Conservation (phyloP, 2,888 invertebrate genomes). For the Orchestes rusci region DNA sequence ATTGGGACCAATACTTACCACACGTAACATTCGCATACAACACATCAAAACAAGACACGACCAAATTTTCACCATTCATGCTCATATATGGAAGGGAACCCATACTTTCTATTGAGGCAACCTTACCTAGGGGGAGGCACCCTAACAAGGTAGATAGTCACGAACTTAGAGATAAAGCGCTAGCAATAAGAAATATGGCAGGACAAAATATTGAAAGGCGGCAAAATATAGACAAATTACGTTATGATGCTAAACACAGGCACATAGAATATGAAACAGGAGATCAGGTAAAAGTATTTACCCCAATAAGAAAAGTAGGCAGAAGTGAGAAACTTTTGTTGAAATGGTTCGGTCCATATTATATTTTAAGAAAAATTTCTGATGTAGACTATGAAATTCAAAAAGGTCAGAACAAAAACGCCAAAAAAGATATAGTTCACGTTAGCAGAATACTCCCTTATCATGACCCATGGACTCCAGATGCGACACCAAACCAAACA, state of each 20-base stretch:
- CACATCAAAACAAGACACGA: conserved; percentile 1
- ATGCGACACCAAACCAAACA: too few relatives aligned
- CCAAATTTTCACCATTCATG: conserved; percentile 2
- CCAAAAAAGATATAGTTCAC: too few relatives aligned
- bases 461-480: too few relatives aligned
- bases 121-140: neutral
- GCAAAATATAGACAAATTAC: neutral
- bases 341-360: too few relatives aligned
- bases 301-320: too few relatives aligned
- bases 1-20: neutral
- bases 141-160: neutral
- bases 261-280: too few relatives aligned
- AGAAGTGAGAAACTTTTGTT: too few relatives aligned
- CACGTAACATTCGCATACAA: conserved; percentile 4
- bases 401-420: too few relatives aligned
- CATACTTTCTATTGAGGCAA: conserved; percentile 5
- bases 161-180: neutral
- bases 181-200: neutral
- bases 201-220: neutral
- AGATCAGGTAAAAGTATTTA: too few relatives aligned
- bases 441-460: too few relatives aligned
- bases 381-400: too few relatives aligned
- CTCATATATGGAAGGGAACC: conserved; percentile 7
- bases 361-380: too few relatives aligned
- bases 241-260: neutral